Base-by-base conservation (phyloP, 2,888 invertebrate genomes). In the Mycogona germanica region DNA sequence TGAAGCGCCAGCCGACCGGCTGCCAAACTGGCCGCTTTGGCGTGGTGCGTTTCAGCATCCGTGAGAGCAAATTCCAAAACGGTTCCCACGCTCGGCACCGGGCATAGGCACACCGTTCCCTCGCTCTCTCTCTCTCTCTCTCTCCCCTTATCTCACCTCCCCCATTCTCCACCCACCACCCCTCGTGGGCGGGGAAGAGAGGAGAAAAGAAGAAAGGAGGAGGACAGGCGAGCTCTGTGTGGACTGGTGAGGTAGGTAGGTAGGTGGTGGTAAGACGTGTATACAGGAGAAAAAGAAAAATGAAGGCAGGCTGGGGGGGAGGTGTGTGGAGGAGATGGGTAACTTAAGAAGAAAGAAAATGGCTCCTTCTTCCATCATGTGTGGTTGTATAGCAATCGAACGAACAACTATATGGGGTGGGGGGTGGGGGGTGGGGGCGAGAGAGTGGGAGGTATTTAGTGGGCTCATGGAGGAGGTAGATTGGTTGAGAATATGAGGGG, bases 81-180 rank as follows among this genome's bases (percentile, higher is more conserved):
- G 23, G 49, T 49, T 49, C 49, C 49, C 49, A 49, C 49, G 49
- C 49, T 49, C 49, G n/a, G n/a, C n/a, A 35, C 12, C n/a, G 12
- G 12, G n/a, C 12, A 35, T 35, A 35, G n/a, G 35, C 12, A 35
- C 12, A 35, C n/a, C 35, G 12, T 14, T 14, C 35, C 35, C 35
- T 35, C 35, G 12, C 35, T 14, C n/a, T 14, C 35, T 35, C 35
- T 14, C n/a, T 12, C 35, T 14, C 35, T 35, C 35, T 35, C 35
- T 35, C 35, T 14, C 12, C 35, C 35, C n/a, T 35, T 35, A 35
- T 35, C 12, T 12, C 12, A 35, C 35, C 35, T 35, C n/a, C 12
- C 35, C n/a, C n/a, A 12, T 35, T 35, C n/a, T n/a, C n/a, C n/a
- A n/a, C n/a, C n/a, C n/a, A n/a, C n/a, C n/a, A n/a, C n/a, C n/a